A percentile compares a stretch with the other conserved stretches of the same genome.
These are phyloP conservation scores for Bos javanicus DNA, from an alignment of 2,113 vertebrate genomes.

Conservation along the genomic window DNA sequence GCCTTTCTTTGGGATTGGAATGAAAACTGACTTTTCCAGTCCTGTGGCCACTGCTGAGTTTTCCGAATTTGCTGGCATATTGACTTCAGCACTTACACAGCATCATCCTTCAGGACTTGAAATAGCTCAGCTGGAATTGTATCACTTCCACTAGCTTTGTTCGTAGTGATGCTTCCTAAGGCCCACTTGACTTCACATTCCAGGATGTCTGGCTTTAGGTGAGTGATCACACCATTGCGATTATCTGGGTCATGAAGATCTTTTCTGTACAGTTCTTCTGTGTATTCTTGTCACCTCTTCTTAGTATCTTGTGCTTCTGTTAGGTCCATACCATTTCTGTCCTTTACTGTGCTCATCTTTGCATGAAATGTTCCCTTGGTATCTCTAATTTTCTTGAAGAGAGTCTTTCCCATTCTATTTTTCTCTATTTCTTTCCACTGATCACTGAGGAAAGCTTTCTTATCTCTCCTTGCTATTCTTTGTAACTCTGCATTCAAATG, in stretches of 20 bases:
- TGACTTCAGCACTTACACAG: background rate
- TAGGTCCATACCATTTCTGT: background rate
- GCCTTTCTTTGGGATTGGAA: background rate
- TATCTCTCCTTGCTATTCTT: background rate
- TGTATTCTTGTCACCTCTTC: background rate
- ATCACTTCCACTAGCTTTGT: background rate
- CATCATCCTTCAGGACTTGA: background rate
- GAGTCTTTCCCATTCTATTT: background rate
- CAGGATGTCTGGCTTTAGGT: background rate
- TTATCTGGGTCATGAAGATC: background rate
- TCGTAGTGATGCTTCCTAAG: background rate
- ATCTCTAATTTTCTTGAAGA: background rate
- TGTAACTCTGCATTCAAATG: background rate
- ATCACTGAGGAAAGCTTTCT: background rate
- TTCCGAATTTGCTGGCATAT: background rate
- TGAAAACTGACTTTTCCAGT: background rate
- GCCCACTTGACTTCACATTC: background rate
- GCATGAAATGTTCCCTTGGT: background rate
- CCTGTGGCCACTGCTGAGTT: background rate
- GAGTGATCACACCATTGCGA: background rate
- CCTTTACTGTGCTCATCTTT: background rate
- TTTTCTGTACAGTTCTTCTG: background rate
- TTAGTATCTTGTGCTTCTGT: background rate
- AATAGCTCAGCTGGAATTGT: background rate
- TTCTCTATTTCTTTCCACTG: background rate